Evolutionary conservation across 2,797 vertebrate species (phyloP).

Genomic region (Podarcis siculus): DNA sequence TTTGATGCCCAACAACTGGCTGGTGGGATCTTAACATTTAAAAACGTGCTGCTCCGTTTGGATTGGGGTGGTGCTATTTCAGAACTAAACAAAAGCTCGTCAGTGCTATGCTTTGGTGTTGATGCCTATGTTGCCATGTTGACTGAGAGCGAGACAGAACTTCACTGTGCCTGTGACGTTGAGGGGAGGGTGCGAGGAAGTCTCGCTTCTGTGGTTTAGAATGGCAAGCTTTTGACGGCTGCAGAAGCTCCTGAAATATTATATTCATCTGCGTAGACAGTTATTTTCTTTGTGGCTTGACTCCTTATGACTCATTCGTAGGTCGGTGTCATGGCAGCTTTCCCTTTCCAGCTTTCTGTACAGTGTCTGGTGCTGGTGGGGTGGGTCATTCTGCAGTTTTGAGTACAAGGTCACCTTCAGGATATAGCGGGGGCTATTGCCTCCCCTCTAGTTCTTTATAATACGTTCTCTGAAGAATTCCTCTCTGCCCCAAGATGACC

Average conservation of each 20-base stretch:
- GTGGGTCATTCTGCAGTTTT: neutral
- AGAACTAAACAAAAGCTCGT: neutral
- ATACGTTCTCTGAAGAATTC: neutral
- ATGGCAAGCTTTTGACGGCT: neutral
- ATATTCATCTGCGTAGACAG: neutral
- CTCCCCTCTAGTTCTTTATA: neutral
- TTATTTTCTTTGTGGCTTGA: conserved; percentile 1
- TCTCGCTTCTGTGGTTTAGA: conserved; percentile 9
- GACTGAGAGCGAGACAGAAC: neutral
- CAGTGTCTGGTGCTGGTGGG: neutral
- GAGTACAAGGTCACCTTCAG: neutral
- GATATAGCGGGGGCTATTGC: neutral
- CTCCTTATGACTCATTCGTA: conserved; percentile 12
- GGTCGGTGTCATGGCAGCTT: neutral
- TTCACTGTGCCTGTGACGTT: neutral
- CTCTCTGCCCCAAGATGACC: neutral
- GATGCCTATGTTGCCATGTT: neutral
- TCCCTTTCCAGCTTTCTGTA: neutral
- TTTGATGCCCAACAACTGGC: neutral
- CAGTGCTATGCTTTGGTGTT: neutral
- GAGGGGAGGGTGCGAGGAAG: neutral
- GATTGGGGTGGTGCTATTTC: neutral
- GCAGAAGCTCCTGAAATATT: conserved; percentile 15
- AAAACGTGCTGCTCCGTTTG: neutral
- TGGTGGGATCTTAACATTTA: neutral